Evolutionary conservation across 2,888 invertebrate genomes (phyloP).

Genomic region (Pantelozetes paolii): DNA sequence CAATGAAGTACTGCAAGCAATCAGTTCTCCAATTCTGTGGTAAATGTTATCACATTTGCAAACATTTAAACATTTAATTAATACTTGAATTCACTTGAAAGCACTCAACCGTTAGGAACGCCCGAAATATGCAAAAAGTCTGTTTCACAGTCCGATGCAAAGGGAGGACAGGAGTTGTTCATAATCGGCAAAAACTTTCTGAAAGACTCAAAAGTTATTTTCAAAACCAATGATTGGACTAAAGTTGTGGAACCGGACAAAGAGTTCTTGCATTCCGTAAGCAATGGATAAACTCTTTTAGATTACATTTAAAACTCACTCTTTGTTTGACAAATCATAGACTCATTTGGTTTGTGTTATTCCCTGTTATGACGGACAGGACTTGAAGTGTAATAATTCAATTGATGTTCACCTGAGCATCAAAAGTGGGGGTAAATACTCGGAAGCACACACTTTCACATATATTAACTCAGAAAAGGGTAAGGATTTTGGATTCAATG

Average conservation of each 20-base stretch:
- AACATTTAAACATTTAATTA: too few species aligned
- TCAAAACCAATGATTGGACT: slow-evolving; percentile 56
- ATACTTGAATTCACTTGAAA: slow-evolving; percentile 45
- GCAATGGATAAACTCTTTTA: too few species aligned
- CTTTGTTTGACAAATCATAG: slow-evolving; percentile 51
- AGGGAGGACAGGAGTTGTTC: slow-evolving; percentile 68
- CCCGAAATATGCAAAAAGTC: slow-evolving; percentile 90
- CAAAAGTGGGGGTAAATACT: slow-evolving; percentile 75
- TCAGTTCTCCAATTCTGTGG: slow-evolving; percentile 84
- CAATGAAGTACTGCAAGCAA: slow-evolving; percentile 79
- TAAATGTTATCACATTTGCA: too few species aligned
- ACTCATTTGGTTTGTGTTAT: slow-evolving; percentile 82
- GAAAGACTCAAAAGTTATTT: slow-evolving; percentile 79
- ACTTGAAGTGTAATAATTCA: background rate
- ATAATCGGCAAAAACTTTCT: slow-evolving; percentile 86
- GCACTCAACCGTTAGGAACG: slow-evolving; percentile 85
- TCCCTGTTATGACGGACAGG: slow-evolving; percentile 55
- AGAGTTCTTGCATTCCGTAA: slow-evolving; percentile 78
- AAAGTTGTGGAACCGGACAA: slow-evolving; percentile 70
- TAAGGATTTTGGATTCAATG: background rate
- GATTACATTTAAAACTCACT: too few species aligned
- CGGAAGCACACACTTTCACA: slow-evolving; percentile 76
- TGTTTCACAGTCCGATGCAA: slow-evolving; percentile 69
- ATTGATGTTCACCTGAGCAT: slow-evolving; percentile 39
- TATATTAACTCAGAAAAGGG: slow-evolving; percentile 58